phyloP scores from a whole-genome alignment of 1,140 invertebrate species.

The Diplogasteroides magnus region DNA sequence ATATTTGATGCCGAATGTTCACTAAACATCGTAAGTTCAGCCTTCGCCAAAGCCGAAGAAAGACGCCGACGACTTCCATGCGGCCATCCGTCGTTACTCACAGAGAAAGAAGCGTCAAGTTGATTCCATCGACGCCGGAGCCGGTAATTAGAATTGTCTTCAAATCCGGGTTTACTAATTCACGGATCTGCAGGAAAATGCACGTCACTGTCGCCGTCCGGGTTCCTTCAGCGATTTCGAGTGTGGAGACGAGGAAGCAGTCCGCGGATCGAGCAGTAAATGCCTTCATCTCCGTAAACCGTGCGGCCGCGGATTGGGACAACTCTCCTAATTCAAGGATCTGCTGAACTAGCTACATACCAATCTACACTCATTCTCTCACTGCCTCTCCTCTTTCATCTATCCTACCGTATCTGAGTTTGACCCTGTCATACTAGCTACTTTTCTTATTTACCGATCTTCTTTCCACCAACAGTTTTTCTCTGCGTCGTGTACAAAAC shows the following conservation, averaged over 20 bases:
- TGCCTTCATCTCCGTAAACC: not conserved
- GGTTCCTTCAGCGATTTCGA: conserved; percentile 40
- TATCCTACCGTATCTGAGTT: too few species aligned
- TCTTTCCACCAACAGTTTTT: too few species aligned
- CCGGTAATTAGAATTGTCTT: not conserved
- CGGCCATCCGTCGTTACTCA: conserved; percentile 52
- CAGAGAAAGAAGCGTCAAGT: conserved; percentile 53
- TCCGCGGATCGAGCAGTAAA: conserved; percentile 10
- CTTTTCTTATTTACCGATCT: too few species aligned
- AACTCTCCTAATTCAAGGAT: too few species aligned
- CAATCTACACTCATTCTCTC: too few species aligned
- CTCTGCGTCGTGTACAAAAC: too few species aligned
- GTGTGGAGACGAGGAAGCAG: conserved; percentile 39
- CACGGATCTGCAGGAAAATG: conserved; percentile 38
- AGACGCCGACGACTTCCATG: conserved; percentile 43
- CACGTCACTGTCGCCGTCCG: conserved; percentile 38
- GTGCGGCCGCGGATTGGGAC: too few species aligned
- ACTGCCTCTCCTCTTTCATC: too few species aligned
- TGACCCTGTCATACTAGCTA: too few species aligned
- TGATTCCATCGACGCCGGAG: conserved; percentile 26
- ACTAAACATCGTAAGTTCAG: conserved; percentile 8
- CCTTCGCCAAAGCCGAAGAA: conserved; percentile 18
- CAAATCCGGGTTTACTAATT: not conserved
- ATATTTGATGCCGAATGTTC: conserved; percentile 14
- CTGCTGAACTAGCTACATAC: too few species aligned